phyloP scores from a whole-genome alignment of 2,797 vertebrate genomes.

The Chloroceryle amazona region DNA sequence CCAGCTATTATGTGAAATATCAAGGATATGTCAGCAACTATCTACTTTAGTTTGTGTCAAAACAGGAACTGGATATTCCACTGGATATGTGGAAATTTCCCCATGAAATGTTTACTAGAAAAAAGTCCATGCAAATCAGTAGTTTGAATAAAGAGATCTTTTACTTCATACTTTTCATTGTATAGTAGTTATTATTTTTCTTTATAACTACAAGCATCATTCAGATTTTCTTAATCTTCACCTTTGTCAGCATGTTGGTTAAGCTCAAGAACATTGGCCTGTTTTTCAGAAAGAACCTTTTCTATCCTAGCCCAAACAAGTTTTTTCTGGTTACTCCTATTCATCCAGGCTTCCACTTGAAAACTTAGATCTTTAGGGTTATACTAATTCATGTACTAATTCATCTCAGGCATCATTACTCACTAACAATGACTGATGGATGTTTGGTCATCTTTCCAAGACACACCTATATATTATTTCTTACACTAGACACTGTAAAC shows the following conservation, averaged over 20 bases:
- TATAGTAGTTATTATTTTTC: not conserved
- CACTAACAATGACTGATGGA: not conserved
- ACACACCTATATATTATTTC: not conserved
- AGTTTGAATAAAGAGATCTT: not conserved
- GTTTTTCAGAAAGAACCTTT: not conserved
- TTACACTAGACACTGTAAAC: not conserved
- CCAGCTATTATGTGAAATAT: not conserved
- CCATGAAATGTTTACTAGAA: not conserved
- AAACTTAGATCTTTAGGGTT: not conserved
- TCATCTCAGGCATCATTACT: not conserved
- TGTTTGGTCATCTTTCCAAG: not conserved
- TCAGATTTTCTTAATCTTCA: not conserved
- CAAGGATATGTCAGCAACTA: not conserved
- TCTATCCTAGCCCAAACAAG: not conserved
- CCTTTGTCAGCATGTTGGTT: not conserved
- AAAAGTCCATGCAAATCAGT: not conserved
- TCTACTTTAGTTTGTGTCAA: not conserved
- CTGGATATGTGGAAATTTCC: not conserved
- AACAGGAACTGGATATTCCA: not conserved
- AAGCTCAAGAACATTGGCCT: not conserved
- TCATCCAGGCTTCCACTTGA: not conserved
- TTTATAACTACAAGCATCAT: not conserved
- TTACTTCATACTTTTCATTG: not conserved
- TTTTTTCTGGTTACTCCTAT: not conserved
- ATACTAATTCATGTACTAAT: not conserved